Conservation (phyloP, 2,888 invertebrate genomes). For the Embidobia sp. region DNA sequence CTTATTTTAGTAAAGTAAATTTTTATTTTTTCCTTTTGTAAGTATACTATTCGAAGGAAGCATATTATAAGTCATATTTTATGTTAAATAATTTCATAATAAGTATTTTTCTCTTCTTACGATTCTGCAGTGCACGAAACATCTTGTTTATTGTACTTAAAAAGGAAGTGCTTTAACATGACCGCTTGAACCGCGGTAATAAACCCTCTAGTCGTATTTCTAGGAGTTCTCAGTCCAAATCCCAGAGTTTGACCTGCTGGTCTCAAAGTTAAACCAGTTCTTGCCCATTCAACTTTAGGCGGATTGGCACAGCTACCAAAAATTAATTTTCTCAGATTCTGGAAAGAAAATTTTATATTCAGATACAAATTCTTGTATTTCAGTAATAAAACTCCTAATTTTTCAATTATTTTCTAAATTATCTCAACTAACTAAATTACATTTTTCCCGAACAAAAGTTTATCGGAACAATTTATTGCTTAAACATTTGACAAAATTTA, state of each 20-base stretch:
- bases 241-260: constrained; percentile 84
- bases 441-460: no score
- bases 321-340: constrained; percentile 85
- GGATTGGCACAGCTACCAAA: constrained; percentile 87
- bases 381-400: no score
- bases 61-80: no score
- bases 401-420: no score
- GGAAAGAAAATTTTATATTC: no score
- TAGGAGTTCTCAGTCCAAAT: constrained; percentile 86
- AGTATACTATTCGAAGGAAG: no score
- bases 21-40: no score
- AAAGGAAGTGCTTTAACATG: constrained; percentile 87
- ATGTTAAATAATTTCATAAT: background rate
- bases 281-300: constrained; percentile 88
- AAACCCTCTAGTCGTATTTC: constrained; percentile 85
- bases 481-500: no score
- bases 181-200: constrained; percentile 87
- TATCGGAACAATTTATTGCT: no score
- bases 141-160: constrained; percentile 81
- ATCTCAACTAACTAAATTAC: no score
- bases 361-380: no score
- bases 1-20: no score
- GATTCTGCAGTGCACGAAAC: constrained; percentile 83
- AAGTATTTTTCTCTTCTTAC: constrained; percentile 77
- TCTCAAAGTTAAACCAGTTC: constrained; percentile 86